Conservation (phyloP, 1,140 invertebrate species). For the Micrasema minimum region DNA sequence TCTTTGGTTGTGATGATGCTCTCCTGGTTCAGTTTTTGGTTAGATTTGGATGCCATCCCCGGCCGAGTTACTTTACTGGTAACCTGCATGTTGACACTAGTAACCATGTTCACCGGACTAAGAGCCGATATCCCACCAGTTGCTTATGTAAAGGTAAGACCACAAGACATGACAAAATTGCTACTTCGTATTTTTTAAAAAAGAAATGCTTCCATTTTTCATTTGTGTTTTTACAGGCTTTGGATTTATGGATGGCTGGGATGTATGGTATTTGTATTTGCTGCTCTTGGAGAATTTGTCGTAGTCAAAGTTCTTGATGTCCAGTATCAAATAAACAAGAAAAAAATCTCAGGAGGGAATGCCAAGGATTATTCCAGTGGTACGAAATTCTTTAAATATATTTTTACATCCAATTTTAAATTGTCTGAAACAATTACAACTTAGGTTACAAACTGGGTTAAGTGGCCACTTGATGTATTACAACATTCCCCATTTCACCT, state of each 20-base stretch:
- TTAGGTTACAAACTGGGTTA: too few relatives aligned
- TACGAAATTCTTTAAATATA: slow-evolving; percentile 61
- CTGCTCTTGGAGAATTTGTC: slow-evolving; percentile 85
- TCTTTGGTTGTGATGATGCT: slow-evolving; percentile 87
- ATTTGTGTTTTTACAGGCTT: slow-evolving; percentile 67
- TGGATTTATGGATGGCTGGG: slow-evolving; percentile 90
- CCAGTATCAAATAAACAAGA: slow-evolving; percentile 73
- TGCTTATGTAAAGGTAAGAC: slow-evolving; percentile 77
- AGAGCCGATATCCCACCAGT: slow-evolving; percentile 83
- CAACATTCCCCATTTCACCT: too few relatives aligned
- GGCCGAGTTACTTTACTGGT: slow-evolving; percentile 84
- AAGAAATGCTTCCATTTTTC: background rate
- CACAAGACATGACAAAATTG: too few relatives aligned
- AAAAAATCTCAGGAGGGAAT: slow-evolving; percentile 62
- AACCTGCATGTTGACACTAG: slow-evolving; percentile 84
- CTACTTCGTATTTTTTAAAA: too few relatives aligned
- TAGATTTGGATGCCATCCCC: slow-evolving; percentile 85
- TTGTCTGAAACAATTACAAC: too few relatives aligned
- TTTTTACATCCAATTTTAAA: too few relatives aligned
- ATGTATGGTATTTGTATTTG: slow-evolving; percentile 88
- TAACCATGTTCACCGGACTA: slow-evolving; percentile 85
- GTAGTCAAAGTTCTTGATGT: slow-evolving; percentile 83
- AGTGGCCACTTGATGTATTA: too few relatives aligned
- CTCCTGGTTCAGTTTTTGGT: slow-evolving; percentile 91
- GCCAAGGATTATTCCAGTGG: slow-evolving; percentile 72